Evolutionary conservation across 2,888 invertebrate genomes (phyloP).

Genomic region (Eilema sororculum): DNA sequence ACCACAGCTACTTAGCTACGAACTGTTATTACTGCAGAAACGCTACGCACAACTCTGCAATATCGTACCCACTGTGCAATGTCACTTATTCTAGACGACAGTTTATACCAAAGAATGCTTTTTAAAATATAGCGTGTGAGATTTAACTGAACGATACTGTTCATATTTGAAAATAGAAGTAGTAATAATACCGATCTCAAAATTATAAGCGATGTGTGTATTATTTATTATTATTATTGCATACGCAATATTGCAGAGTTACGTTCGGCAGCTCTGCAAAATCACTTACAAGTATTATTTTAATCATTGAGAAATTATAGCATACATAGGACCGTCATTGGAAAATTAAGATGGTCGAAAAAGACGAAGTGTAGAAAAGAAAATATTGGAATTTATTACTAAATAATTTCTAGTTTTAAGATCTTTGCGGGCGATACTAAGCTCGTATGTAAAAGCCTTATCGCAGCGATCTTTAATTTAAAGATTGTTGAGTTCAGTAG

Average conservation of each 20-base stretch:
- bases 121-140: conserved; percentile 1
- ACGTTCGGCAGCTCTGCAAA: conserved; percentile 35
- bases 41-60: conserved; percentile 45
- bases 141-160: conserved; percentile 6
- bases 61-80: conserved; percentile 17
- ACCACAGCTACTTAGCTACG: conserved; percentile 8
- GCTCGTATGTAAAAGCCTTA: conserved; percentile 46
- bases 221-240: conserved; percentile 8
- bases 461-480: conserved; percentile 38
- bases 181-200: conserved; percentile 40
- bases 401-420: conserved; percentile 25
- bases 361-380: not conserved
- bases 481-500: conserved; percentile 8
- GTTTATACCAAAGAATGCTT: conserved; percentile 46
- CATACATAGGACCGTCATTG: conserved; percentile 21
- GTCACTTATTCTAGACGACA: conserved; percentile 13
- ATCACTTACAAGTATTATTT: conserved; percentile 34
- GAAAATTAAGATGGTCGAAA: conserved; percentile 20
- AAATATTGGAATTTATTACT: conserved; percentile 43
- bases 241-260: conserved; percentile 33
- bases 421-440: conserved; percentile 27
- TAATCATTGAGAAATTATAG: conserved; percentile 24
- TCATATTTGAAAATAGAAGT: conserved; percentile 1
- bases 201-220: conserved; percentile 26
- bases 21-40: conserved; percentile 18